Base-by-base conservation (phyloP, 2,888 invertebrate genomes). In the Dastarcus helophoroides region DNA sequence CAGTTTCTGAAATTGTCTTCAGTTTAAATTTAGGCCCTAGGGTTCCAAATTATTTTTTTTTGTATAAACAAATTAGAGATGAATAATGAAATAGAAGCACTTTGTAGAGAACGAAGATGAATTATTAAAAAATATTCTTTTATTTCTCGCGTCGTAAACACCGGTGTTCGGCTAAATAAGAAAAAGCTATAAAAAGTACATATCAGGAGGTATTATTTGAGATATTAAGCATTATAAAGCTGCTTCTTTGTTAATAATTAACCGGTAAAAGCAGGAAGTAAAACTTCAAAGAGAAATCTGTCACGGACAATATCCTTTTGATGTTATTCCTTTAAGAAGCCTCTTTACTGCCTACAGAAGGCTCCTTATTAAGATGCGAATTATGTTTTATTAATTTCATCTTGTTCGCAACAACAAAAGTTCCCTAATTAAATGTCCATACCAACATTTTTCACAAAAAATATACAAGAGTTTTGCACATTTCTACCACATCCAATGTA, bases 201-300 rank as follows among this genome's bases (percentile, higher is more conserved):
- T 42, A 46, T 50, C 47, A 49, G 38, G 39, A 42, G 44, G 47
- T 41, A 50, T 50, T 50, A 49, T 47, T 45, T 43, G 45, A 41
- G 44, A 48, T 49, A 46, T 42, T 42, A 44, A 46, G 47, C 48
- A 48, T 49, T 45, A 52, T 51, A 50, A 51, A 53, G 51, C 53
- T 51, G 50, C 51, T 47, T 51, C 51, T 51, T 53, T 50, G 54
- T 57, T 58, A 60, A 58, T 58, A 57, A 60, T 60, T 58, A 58
- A 58, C 57, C 49, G 52, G 54, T 45, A 50, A 51, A 51, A 52
- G 55, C 53, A 55, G 52, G 50, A 51, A 51, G 50, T 47, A 49
- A 43, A 51, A 54, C 56, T 47, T 58, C 58, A 58, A 58, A 58
- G 58, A 37, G 46, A 51, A 51, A 49, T 52, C 53, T 56, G 54